Evolutionary conservation across 2,797 vertebrate species (phyloP), one percentile per base, ranked within the genome.

Genomic region (Naso thynnoides): DNA sequence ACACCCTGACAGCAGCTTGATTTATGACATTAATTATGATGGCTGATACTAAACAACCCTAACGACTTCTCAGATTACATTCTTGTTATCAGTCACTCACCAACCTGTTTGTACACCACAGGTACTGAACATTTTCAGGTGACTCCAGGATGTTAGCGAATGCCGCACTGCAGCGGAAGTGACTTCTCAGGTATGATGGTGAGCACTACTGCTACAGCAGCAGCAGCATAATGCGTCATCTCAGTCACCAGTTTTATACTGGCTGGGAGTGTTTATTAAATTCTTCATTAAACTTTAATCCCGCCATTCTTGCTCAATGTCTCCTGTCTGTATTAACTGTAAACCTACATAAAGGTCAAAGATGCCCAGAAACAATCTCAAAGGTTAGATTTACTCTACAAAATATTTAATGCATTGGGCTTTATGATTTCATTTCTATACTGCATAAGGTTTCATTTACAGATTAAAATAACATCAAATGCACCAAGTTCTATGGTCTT

Each of bases 21-120:
- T 71, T 88, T 27, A 91, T 55, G 31, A 26, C 69, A 39, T 70
- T 82, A 86, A 85, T 79, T 78, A 78, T 26, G 39, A 60, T 5
- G 49, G 52, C 49, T 78, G 58, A 39, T 26, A 61, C 66, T 73
- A 23, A 53, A 77, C 21, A 49, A 26, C 59, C 47, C 79, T 71
- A 79, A 82, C 42, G 62, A 80, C 18, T 57, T 79, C 52, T 87
- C 70, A 69, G n/a, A 50, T 79, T 74, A 60, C 54, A 60, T 39
- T 57, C 27, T 58, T 56, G 6, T 61, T 63, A 27, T 76, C 50
- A 63, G 13, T 73, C 57, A 60, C 26, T 36, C 29, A 33, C 5
- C 33, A 15, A 72, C n/a, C 27, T 27, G 45, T 57, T 8, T 50
- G 21, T 23, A 39, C 19, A 66, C n/a, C 36, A 41, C 15, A 42